phyloP scores from a whole-genome alignment of 2,888 invertebrate species.

The Ophion slaviceki region DNA sequence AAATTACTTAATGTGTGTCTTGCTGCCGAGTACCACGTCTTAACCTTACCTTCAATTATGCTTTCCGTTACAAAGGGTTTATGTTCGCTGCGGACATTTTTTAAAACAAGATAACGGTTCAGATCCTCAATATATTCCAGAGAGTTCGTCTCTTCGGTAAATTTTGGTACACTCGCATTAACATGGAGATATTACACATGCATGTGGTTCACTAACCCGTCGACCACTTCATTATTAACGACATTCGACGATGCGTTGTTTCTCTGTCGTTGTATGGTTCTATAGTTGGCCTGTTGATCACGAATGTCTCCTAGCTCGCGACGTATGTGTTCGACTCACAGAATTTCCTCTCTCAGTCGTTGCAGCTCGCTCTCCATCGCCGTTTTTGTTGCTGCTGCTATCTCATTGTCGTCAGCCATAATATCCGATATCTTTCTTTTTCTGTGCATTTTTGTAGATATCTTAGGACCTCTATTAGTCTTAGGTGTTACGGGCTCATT shows the following conservation, averaged over 20 bases:
- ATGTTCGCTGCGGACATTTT: conserved; percentile 38
- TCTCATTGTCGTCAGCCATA: neutral
- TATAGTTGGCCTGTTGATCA: neutral
- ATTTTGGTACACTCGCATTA: conserved; percentile 48
- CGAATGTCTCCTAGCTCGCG: neutral
- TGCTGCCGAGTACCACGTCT: conserved; percentile 46
- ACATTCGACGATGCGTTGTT: neutral
- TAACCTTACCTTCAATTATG: conserved; percentile 44
- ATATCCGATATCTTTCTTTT: neutral
- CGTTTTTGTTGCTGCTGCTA: neutral
- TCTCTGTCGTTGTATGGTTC: conserved; percentile 1
- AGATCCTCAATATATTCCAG: no score
- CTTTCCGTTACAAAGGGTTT: conserved; percentile 40
- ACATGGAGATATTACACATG: conserved; percentile 37
- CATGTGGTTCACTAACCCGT: conserved; percentile 47
- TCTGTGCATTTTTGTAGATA: neutral
- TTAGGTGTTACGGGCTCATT: neutral
- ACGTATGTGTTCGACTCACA: conserved; percentile 7
- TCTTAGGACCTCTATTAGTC: neutral
- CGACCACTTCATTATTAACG: neutral
- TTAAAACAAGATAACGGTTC: conserved; percentile 40
- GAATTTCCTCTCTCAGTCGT: conserved; percentile 16
- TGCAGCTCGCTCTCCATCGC: conserved; percentile 27
- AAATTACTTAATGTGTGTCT: conserved; percentile 31
- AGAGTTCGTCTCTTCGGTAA: conserved; percentile 21